Evolutionary conservation across 2,888 invertebrate species (phyloP).

Genomic region (Tribolium freemani): DNA sequence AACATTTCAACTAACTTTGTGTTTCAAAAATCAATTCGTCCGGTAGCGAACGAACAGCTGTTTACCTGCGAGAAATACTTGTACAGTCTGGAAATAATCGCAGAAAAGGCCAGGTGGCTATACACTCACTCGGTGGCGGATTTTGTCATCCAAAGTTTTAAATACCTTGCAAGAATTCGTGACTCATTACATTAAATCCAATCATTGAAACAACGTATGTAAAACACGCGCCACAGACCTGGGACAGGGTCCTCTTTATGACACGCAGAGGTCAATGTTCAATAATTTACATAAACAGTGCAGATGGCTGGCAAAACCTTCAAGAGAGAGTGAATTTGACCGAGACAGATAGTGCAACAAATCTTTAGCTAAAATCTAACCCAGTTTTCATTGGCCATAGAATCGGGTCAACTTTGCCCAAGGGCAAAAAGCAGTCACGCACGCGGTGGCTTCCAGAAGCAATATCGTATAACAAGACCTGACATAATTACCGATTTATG

Average conservation of each 20-base stretch:
- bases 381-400: slow-evolving; percentile 44
- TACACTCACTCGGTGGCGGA: not conserved
- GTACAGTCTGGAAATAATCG: not conserved
- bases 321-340: slow-evolving; percentile 33
- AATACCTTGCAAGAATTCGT: not conserved
- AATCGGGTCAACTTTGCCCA: slow-evolving; percentile 49
- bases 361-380: slow-evolving; percentile 41
- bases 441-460: slow-evolving; percentile 14
- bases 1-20: not conserved
- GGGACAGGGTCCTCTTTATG: not conserved
- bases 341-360: slow-evolving; percentile 5
- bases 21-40: not conserved
- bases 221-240: slow-evolving; percentile 16
- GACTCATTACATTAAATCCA: not conserved
- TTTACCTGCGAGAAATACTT: slow-evolving; percentile 4
- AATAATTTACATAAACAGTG: not conserved
- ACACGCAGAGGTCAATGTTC: slow-evolving; percentile 28
- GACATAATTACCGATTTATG: not conserved
- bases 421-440: slow-evolving; percentile 30
- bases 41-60: slow-evolving; percentile 2
- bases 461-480: slow-evolving; percentile 3
- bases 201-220: slow-evolving; percentile 6
- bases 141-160: not conserved
- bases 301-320: not conserved
- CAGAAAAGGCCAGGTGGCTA: slow-evolving; percentile 4